These are phyloP conservation scores for Willowsia nigromaculata DNA, from an alignment of 2,888 invertebrate species.

Conservation along the genomic window DNA sequence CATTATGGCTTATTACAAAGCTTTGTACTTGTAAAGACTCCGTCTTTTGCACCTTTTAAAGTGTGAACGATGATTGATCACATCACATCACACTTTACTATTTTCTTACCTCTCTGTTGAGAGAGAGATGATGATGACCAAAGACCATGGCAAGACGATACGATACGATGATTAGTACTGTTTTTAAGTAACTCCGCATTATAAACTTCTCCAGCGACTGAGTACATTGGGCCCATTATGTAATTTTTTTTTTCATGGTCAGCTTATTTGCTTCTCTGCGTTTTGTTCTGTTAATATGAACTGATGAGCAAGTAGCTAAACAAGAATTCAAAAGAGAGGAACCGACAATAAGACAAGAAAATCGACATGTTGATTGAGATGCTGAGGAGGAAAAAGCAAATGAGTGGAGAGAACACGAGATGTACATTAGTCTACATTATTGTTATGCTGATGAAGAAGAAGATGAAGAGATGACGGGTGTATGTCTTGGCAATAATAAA, in stretches of 20 bases:
- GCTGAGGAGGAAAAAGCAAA: slow-evolving; percentile 4
- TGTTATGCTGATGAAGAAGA: background rate
- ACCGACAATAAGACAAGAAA: background rate
- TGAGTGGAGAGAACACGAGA: slow-evolving; percentile 24
- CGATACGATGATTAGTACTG: background rate
- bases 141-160: too few relatives aligned
- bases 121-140: slow-evolving; percentile 9
- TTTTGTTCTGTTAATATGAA: too few relatives aligned
- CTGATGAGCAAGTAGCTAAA: background rate
- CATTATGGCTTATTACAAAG: background rate
- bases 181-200: slow-evolving; percentile 7
- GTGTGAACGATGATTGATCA: slow-evolving; percentile 55
- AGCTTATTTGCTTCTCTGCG: slow-evolving; percentile 4
- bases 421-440: slow-evolving; percentile 42
- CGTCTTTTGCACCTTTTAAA: slow-evolving; percentile 39
- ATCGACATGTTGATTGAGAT: slow-evolving; percentile 24
- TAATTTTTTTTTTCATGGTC: background rate
- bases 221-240: too few relatives aligned
- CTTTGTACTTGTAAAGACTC: background rate
- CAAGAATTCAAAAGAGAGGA: background rate
- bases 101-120: too few relatives aligned
- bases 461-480: background rate
- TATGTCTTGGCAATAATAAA: background rate
- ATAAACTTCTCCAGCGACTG: slow-evolving; percentile 19
- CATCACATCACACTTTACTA: too few relatives aligned